Percentiles rank a stretch among this genome's conserved stretches.
Conservation (phyloP, 2,888 invertebrate genomes). For the Ornithoptera alexandrae region DNA sequence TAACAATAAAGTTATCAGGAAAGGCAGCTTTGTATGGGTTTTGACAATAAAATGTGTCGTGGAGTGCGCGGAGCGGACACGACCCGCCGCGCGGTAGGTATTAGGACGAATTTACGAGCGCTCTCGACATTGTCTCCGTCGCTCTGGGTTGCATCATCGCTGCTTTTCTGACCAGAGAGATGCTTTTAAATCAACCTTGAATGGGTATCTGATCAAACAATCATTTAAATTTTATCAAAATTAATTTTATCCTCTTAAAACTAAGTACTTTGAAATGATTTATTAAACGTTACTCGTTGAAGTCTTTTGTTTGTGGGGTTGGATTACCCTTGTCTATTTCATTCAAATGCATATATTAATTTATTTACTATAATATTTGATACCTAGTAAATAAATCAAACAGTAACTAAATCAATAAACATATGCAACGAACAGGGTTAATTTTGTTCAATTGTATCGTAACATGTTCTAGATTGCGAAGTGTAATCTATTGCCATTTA, state of each 20-base stretch:
- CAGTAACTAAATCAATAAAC: conserved; percentile 55
- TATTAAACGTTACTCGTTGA: conserved; percentile 43
- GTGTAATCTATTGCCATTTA: conserved; percentile 74
- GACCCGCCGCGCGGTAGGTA: conserved; percentile 57
- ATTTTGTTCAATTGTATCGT: conserved; percentile 71
- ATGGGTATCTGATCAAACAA: conserved; percentile 19
- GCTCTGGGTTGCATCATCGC: conserved; percentile 32
- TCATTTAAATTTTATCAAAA: neutral
- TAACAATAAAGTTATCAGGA: conserved; percentile 78
- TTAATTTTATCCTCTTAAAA: no score
- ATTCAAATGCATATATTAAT: no score
- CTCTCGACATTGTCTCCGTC: conserved; percentile 41
- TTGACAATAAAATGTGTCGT: conserved; percentile 75
- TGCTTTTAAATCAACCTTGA: conserved; percentile 22
- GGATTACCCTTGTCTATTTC: no score
- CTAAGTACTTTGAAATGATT: neutral
- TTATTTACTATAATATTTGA: no score
- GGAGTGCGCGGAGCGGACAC: conserved; percentile 52
- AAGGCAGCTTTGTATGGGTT: conserved; percentile 70
- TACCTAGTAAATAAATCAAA: conserved; percentile 16
- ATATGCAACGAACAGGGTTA: conserved; percentile 71
- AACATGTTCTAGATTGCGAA: conserved; percentile 45
- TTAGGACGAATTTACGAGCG: conserved; percentile 67
- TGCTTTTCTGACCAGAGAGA: conserved; percentile 3
- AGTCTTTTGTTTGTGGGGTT: conserved; percentile 50